Conservation (phyloP, 2,797 vertebrate genomes). For the Neomorphus geoffroyi region DNA sequence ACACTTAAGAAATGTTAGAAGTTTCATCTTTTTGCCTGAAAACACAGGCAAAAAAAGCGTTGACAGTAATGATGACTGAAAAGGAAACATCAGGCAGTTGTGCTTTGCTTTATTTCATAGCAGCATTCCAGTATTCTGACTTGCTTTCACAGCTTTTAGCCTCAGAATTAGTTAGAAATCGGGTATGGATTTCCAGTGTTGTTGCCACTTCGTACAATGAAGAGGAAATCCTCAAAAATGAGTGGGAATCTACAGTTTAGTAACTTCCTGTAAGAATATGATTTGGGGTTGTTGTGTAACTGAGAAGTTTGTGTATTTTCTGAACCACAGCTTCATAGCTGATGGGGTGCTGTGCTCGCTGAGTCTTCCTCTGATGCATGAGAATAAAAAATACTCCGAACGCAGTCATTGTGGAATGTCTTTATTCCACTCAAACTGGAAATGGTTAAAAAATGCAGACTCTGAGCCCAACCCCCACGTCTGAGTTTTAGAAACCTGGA, state of each 20-base stretch:
- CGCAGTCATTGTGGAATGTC: not conserved
- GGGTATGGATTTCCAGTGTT: not conserved
- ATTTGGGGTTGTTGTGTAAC: not conserved
- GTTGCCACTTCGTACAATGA: not conserved
- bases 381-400: not conserved
- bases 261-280: not conserved
- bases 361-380: not conserved
- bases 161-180: not conserved
- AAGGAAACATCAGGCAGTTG: not conserved
- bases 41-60: not conserved
- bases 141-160: not conserved
- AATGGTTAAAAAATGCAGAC: not conserved
- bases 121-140: not conserved
- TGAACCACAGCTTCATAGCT: not conserved
- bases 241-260: not conserved
- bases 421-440: not conserved
- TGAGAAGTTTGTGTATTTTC: not conserved
- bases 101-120: not conserved
- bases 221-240: not conserved
- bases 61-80: not conserved
- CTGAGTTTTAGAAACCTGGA: not conserved
- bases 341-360: not conserved
- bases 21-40: constrained; percentile 13
- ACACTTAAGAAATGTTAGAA: not conserved
- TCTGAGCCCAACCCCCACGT: not conserved